Percentiles rank a stretch among this genome's conserved stretches.
Evolutionary conservation across 2,797 vertebrate genomes (phyloP).

Genomic region (Acipenser transmontanus): DNA sequence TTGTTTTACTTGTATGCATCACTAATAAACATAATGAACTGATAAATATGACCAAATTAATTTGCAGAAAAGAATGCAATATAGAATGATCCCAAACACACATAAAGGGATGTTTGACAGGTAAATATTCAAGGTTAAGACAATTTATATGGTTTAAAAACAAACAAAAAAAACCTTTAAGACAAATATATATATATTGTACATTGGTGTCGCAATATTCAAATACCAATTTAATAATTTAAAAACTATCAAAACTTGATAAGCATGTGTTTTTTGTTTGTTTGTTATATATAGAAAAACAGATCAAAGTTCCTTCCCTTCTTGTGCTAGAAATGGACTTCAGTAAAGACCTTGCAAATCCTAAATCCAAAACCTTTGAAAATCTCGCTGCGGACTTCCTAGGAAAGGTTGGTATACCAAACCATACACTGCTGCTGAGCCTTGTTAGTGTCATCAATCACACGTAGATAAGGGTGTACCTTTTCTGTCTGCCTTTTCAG

Average conservation of each 20-base stretch:
- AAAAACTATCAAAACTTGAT: not conserved
- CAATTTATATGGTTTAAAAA: not conserved
- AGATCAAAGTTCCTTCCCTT: slow-evolving; percentile 58
- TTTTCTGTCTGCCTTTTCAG: no score
- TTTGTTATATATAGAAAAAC: slow-evolving; percentile 43
- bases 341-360: slow-evolving; percentile 19
- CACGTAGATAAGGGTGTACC: slow-evolving; percentile 4
- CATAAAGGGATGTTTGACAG: not conserved
- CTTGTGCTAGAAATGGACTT: slow-evolving; percentile 41
- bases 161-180: no score
- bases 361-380: slow-evolving; percentile 13
- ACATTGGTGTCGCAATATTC: not conserved
- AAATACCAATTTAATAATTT: not conserved
- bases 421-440: no score
- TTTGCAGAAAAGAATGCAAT: not conserved
- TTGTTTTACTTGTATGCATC: not conserved
- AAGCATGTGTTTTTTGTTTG: slow-evolving; percentile 12
- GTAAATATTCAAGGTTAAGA: not conserved
- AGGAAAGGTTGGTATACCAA: no score
- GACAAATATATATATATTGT: not conserved
- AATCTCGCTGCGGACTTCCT: slow-evolving; percentile 38
- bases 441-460: not conserved
- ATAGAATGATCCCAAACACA: not conserved
- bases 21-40: not conserved
- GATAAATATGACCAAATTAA: not conserved